phyloP scores from a whole-genome alignment of 2,797 vertebrate genomes.

The Carduelis carduelis region DNA sequence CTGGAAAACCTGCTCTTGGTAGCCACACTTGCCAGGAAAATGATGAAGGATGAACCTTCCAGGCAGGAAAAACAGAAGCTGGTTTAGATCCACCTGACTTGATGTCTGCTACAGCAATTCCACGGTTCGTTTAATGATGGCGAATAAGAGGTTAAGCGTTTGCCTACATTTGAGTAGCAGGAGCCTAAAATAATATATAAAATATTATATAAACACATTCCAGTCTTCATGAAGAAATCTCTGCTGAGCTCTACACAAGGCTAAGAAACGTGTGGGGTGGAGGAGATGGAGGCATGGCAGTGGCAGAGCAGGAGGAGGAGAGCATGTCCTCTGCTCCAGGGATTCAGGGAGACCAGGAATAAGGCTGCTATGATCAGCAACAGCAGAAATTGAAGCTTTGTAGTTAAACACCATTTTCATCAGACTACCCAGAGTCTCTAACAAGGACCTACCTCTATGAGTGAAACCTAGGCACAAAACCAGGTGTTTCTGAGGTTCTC shows the following conservation, averaged over 20 bases:
- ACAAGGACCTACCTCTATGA: background rate
- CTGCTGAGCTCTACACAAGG: background rate
- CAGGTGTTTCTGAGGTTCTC: background rate
- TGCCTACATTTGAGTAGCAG: background rate
- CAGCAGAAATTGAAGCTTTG: background rate
- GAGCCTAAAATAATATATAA: conserved; percentile 46
- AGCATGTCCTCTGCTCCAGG: background rate
- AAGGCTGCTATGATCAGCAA: background rate
- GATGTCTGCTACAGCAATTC: background rate
- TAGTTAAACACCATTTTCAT: background rate
- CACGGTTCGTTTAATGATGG: background rate
- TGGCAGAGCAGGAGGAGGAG: background rate
- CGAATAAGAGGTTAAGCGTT: background rate
- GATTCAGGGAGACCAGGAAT: background rate
- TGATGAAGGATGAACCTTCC: background rate
- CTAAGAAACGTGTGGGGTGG: background rate
- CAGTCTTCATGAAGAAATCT: background rate
- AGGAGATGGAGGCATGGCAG: background rate
- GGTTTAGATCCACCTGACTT: background rate
- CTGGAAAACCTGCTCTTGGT: background rate
- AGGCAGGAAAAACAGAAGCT: background rate
- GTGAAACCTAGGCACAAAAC: background rate
- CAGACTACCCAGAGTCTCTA: background rate
- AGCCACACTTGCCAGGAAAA: background rate
- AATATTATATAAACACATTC: conserved; percentile 29